These are phyloP conservation scores for Temnothorax ravouxi DNA, from an alignment of 2,888 invertebrate genomes.

Conservation along the genomic window DNA sequence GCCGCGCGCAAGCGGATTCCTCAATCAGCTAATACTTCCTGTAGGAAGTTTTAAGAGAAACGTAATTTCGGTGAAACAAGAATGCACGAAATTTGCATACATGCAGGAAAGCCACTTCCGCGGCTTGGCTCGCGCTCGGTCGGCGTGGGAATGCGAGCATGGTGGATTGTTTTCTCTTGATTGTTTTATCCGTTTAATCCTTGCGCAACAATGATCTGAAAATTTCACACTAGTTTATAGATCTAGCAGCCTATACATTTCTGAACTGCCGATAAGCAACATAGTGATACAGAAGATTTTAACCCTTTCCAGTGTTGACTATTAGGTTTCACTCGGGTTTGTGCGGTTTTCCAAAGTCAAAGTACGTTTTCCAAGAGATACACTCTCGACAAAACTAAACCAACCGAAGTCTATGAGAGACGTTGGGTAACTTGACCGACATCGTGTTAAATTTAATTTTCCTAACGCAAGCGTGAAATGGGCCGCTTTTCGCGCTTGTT, in stretches of 20 bases:
- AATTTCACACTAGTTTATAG: neutral
- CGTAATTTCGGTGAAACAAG: conserved; percentile 43
- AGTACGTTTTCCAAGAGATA: neutral
- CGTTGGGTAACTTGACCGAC: conserved; percentile 25
- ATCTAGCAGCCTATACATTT: neutral
- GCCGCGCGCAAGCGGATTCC: conserved; percentile 16
- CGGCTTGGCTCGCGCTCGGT: conserved; percentile 27
- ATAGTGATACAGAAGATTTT: neutral
- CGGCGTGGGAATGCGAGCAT: conserved; percentile 41
- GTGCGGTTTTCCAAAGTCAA: neutral
- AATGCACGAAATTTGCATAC: conserved; percentile 55
- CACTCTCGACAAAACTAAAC: conserved; percentile 14
- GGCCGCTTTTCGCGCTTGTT: too few relatives aligned
- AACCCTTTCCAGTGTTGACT: neutral
- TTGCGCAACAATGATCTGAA: neutral
- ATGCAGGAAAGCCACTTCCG: conserved; percentile 41
- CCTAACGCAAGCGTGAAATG: too few relatives aligned
- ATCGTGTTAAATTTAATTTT: conserved; percentile 47
- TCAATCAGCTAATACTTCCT: conserved; percentile 36
- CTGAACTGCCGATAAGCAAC: neutral
- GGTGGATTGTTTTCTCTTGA: conserved; percentile 27
- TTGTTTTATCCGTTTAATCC: conserved; percentile 11
- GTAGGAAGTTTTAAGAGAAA: conserved; percentile 53
- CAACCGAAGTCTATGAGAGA: conserved; percentile 9
- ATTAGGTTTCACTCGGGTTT: neutral